Evolutionary conservation across 2,113 vertebrate genomes (phyloP).

Genomic region (Ceyx cyanopectus): DNA sequence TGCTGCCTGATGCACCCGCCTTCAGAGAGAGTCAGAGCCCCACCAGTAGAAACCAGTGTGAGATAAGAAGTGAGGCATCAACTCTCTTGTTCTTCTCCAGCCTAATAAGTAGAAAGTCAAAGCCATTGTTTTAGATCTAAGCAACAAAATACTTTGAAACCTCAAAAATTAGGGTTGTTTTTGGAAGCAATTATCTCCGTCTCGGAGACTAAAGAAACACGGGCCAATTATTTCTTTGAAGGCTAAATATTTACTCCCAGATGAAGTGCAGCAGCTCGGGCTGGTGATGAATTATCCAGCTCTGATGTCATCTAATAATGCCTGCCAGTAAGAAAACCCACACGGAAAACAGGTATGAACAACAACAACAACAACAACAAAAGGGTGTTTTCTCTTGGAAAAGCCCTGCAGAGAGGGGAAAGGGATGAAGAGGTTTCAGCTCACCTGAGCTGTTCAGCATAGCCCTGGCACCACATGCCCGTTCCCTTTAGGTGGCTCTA

Average conservation of each 20-base stretch:
- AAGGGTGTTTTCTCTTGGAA: neutral
- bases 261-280: neutral
- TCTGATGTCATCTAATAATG: conserved; percentile 20
- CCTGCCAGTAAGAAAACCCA: conserved; percentile 12
- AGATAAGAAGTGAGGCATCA: neutral
- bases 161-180: conserved; percentile 59
- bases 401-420: neutral
- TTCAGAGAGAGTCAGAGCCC: neutral
- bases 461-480: rapidly evolving
- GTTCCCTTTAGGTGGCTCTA: neutral
- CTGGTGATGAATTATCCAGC: neutral
- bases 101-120: neutral
- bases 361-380: neutral
- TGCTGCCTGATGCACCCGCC: neutral
- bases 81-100: neutral
- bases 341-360: neutral
- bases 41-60: neutral
- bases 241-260: conserved; percentile 47
- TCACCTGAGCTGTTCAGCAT: neutral
- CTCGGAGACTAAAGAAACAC: neutral
- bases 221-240: conserved; percentile 52
- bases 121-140: conserved; percentile 11
- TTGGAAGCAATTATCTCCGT: conserved; percentile 10
- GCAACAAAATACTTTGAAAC: conserved; percentile 13
- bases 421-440: neutral